Base-by-base conservation (phyloP, 1,140 invertebrate species). In the Araneus ventricosus region DNA sequence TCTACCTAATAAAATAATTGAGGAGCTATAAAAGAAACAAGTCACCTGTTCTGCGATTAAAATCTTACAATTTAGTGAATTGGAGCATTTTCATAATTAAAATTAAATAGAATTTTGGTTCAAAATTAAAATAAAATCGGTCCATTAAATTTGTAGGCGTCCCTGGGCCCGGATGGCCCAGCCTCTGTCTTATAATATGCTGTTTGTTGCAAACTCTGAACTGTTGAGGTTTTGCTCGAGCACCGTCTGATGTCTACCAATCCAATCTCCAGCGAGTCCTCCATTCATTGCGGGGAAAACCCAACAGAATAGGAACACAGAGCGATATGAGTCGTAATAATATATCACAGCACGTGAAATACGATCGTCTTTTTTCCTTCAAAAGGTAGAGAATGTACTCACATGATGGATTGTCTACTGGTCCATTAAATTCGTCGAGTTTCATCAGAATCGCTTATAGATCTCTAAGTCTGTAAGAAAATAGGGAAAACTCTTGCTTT, bases 341-440 rank as follows among this genome's bases (percentile, higher is more conserved):
- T 90, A 90, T 52, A 90, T 90, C 70, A 75, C 88, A 22, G 30
- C 41, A 52, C 67, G 22, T 82, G 88, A 90, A 90, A 82, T 90
- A 90, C 34, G 88, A 82, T 39, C 88, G 34, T 90, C 59, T 67
- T 70, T 88, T 70, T 34, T 70, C 75, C n/a, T 24, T 37, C 45
- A 82, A 67, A 79, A 89, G 70, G 45, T 41, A 89, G n/a, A 89
- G 63, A 75, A 79, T 59, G 5, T 41, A 30, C 20, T 86, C 37
- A 39, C 52, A 90, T 90, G 88, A 90, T 90, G 88, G 41, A 90
- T 90, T 90, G 52, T 80, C 75, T 30, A 61, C 41, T 90, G 88
- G 88, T 82, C 88, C 88, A 90, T 90, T 90, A 90, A 90, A 90
- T 90, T 80, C 88, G 75, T 45, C 37, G 75, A 80, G 88, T 90